Evolutionary conservation across 2,797 vertebrate genomes (phyloP).

Genomic region (Pteropus rufus): DNA sequence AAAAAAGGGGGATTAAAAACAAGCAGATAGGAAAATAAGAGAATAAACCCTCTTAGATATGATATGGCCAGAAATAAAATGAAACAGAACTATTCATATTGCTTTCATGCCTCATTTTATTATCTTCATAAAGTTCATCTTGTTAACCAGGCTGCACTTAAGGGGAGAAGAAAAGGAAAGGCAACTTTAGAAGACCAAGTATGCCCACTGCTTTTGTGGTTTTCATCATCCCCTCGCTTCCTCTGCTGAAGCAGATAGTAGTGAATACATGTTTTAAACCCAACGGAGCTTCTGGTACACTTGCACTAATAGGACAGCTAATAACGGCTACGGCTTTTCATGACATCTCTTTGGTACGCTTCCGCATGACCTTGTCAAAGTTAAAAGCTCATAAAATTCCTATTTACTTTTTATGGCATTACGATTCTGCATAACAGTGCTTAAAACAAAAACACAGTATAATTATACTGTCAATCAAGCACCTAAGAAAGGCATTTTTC

Average conservation of each 20-base stretch:
- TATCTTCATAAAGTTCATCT: background rate
- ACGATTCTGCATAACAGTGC: conserved; percentile 83
- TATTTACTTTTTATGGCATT: conserved; percentile 83
- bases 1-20: background rate
- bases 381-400: conserved; percentile 85
- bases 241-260: background rate
- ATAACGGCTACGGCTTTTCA: conserved; percentile 76
- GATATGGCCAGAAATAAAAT: background rate
- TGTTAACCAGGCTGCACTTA: background rate
- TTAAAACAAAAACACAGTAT: conserved; percentile 84
- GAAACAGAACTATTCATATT: background rate
- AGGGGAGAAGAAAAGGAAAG: background rate
- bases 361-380: conserved; percentile 85
- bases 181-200: background rate
- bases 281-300: conserved; percentile 57
- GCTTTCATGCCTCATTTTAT: background rate
- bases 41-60: background rate
- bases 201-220: background rate
- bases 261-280: conserved; percentile 2
- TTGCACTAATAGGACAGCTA: conserved; percentile 75
- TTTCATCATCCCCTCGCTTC: background rate
- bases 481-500: conserved; percentile 83
- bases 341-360: conserved; percentile 77
- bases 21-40: background rate
- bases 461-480: conserved; percentile 86